Conservation (phyloP, 2,113 vertebrate species). For the Petaurus breviceps region DNA sequence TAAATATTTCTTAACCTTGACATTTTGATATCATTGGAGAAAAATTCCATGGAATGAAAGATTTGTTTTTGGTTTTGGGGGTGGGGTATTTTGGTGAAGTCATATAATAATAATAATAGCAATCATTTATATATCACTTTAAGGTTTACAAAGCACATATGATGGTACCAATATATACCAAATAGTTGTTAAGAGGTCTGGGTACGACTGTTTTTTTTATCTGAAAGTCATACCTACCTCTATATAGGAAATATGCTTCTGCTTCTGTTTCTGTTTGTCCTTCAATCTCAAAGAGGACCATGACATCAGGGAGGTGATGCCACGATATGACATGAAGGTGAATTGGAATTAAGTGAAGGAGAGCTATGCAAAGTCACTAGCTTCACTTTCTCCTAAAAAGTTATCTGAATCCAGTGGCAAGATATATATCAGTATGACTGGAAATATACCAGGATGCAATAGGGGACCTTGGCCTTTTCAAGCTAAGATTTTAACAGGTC, state of each 20-base stretch:
- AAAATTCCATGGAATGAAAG: not conserved
- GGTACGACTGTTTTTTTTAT: not conserved
- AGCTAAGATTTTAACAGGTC: no score
- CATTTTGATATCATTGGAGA: not conserved
- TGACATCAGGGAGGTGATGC: no score
- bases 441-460: no score
- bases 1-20: not conserved
- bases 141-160: not conserved
- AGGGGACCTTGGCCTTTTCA: no score
- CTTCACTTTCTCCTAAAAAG: no score
- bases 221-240: not conserved
- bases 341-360: no score
- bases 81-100: not conserved
- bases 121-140: not conserved
- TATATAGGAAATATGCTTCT: not conserved
- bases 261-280: no score
- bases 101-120: not conserved
- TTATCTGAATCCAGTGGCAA: no score
- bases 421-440: no score
- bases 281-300: no score
- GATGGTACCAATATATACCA: not conserved
- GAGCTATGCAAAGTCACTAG: no score
- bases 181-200: not conserved
- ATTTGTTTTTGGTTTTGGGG: not conserved
- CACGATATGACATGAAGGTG: no score